Base-by-base conservation (phyloP, 2,888 invertebrate genomes). In the Orthosia gothica region DNA sequence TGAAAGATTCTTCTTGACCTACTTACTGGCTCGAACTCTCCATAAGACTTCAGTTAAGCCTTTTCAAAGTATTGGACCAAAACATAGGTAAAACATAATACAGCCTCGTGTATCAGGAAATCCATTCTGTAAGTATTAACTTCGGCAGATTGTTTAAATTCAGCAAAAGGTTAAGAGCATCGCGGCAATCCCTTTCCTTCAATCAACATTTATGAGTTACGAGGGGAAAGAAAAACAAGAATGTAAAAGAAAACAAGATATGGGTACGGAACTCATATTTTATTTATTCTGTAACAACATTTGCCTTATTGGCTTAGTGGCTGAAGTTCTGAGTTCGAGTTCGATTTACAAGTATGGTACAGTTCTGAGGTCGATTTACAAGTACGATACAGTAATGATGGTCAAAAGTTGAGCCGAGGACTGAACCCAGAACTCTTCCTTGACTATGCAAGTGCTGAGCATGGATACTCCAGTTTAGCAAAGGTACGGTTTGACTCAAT, bases 191-290 rank as follows among this genome's bases (percentile, higher is more conserved):
- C 68, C 83, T 72, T 70, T 62, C 54, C 80, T 69, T 80, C 80
- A 73, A 83, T 83, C 80, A 81, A 79, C 62, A 83, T 81, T 83
- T 81, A 83, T 83, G 58, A 83, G 74, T 69, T 71, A 68, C 52
- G 67, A 72, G 58, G 45, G 50, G 26, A 57, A 79, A 62, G 59
- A 67, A 68, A 70, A 68, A 71, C 78, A 58, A 58, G 61, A 61
- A 65, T 65, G 13, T 61, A 57, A 64, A 74, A 74, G 54, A 64
- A 74, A 74, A 81, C 54, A 74, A 26, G 54, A 59, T 81, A 81
- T 81, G 63, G 58, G 52, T 64, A 54, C 7, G 40, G 20, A 26
- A 32, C 7, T 7, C 58, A 64, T 75, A 64, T 74, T 59, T 74
- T 55, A 81, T 76, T 59, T 64, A 81, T 55, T 45, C 26, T 49